These are phyloP conservation scores for Ochropleura leucogaster DNA, from an alignment of 2,888 invertebrate genomes.

Conservation along the genomic window DNA sequence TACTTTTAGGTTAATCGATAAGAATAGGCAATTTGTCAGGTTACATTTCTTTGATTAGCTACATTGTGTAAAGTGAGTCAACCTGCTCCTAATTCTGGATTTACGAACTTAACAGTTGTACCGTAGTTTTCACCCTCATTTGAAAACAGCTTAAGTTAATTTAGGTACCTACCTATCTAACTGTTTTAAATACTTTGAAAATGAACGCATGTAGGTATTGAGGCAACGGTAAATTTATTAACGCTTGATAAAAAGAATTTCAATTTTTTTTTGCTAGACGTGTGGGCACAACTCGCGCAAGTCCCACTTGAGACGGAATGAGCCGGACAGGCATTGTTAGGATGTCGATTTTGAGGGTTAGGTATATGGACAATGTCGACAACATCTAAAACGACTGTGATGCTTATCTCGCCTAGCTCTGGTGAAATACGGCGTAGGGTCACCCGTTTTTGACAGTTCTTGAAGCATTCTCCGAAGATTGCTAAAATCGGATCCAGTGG, in stretches of 20 bases:
- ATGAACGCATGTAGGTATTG: background rate
- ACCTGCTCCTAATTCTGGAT: background rate
- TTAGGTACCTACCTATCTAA: background rate
- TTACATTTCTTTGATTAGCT: slow-evolving; percentile 7
- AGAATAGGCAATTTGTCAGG: background rate
- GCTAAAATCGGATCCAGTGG: slow-evolving; percentile 56
- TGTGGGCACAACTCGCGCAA: background rate
- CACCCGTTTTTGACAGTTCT: slow-evolving; percentile 47
- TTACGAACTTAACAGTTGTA: background rate
- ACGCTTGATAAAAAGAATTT: background rate
- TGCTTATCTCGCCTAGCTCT: slow-evolving; percentile 30
- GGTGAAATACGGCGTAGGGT: slow-evolving; percentile 63
- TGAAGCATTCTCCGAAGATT: slow-evolving; percentile 65
- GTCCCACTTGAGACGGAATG: background rate
- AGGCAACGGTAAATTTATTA: slow-evolving; percentile 8
- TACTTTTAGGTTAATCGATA: background rate
- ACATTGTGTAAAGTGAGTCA: background rate
- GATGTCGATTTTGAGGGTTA: background rate
- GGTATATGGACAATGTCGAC: background rate
- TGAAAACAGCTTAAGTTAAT: background rate
- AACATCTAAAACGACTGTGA: background rate
- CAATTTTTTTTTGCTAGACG: slow-evolving; percentile 13
- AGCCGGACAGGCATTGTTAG: background rate
- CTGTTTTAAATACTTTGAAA: background rate
- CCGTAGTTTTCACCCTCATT: background rate